Evolutionary conservation across 2,888 invertebrate genomes (phyloP), one percentile per base, ranked within the genome.

Genomic region (Frankliniella fusca): DNA sequence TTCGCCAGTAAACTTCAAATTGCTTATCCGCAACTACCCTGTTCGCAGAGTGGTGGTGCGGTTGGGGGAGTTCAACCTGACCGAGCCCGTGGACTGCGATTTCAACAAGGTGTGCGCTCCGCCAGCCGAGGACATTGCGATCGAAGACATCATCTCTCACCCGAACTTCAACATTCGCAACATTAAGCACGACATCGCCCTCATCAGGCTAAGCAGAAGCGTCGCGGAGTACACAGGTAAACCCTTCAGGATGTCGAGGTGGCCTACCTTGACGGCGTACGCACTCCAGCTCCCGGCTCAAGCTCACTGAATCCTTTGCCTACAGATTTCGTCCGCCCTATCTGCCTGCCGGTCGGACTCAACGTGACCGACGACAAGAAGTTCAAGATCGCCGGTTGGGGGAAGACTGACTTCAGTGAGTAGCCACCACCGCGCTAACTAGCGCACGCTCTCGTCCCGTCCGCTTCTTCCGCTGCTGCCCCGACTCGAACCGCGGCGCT

Each of bases 131-230:
- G 82, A 82, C 80, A 48, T 82, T n/a, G 28, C 38, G 10, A 54
- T 86, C n/a, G 85, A 85, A 76, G 83, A 84, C 80, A 83, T 85
- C 12, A 84, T 85, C 48, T 83, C 85, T 11, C 86, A 86, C 82
- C 82, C 83, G 18, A 81, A 81, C 0, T 86, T 85, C 83, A 84
- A 84, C 81, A 83, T 82, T 10, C 84, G 83, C 11, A 84, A 84
- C 82, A 85, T 85, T 80, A 84, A 85, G 79, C 85, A 86, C 82
- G 86, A 86, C 80, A 85, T 86, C 54, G 86, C 84, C 11, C 82
- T 86, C 48, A 83, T 86, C 27, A 83, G 85, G 65, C 84, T 86
- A 0, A 80, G 81, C n/a, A 65, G 81, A 49, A 83, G 83, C 49
- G 83, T 85, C 61, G 8, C 27, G 1, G 27, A 50, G 23, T 50